Percentiles rank a stretch among this genome's conserved stretches.
Evolutionary conservation across 2,797 vertebrate species (phyloP).

Genomic region (Sparidentex hasta): DNA sequence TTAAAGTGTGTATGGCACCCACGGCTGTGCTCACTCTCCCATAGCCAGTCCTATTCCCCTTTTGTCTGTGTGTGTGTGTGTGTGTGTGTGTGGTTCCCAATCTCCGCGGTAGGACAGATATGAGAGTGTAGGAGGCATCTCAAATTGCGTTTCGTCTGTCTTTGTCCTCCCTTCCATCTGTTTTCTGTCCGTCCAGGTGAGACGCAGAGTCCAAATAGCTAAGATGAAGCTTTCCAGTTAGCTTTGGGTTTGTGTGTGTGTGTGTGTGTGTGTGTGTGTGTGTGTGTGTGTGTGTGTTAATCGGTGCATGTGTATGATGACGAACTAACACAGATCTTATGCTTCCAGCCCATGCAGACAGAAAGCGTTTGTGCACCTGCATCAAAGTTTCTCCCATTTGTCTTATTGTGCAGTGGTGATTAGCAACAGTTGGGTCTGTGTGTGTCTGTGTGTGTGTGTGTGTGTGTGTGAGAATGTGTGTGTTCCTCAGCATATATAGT

Average conservation of each 20-base stretch:
- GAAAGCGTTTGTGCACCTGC: slow-evolving; percentile 17
- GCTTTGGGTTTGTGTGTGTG: neutral
- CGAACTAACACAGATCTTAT: neutral
- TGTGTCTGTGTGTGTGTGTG: slow-evolving; percentile 5
- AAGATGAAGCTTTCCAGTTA: slow-evolving; percentile 14
- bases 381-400: neutral
- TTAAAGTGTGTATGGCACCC: slow-evolving; percentile 33
- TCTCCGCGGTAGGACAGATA: slow-evolving; percentile 49
- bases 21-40: slow-evolving; percentile 34
- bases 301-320: neutral
- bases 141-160: slow-evolving; percentile 27
- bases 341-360: neutral
- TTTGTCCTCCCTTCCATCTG: slow-evolving; percentile 17
- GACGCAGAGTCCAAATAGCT: neutral
- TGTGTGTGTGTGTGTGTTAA: slow-evolving; percentile 1
- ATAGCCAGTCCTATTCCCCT: slow-evolving; percentile 8
- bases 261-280: neutral
- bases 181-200: slow-evolving; percentile 33
- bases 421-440: neutral
- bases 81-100: slow-evolving; percentile 29
- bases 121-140: slow-evolving; percentile 50
- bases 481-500: neutral
- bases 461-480: neutral
- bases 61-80: slow-evolving; percentile 13
- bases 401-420: slow-evolving; percentile 23